A percentile compares a stretch with the other conserved stretches of the same genome.
These are phyloP conservation scores for Drosophila eugracilis DNA, from an alignment of 1,140 invertebrate genomes.

Conservation along the genomic window DNA sequence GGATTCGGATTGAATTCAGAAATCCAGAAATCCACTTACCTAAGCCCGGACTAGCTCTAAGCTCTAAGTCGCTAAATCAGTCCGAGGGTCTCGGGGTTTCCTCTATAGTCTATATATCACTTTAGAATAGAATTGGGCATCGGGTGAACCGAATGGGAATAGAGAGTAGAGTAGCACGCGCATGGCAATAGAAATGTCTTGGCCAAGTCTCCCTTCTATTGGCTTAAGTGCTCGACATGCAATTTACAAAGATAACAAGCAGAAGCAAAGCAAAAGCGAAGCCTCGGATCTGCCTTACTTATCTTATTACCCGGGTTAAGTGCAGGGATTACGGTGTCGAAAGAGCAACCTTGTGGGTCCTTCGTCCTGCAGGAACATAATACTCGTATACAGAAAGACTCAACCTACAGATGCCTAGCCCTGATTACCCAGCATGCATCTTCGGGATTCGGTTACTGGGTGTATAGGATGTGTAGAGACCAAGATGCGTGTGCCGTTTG, in stretches of 20 bases:
- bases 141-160: slow-evolving; percentile 8
- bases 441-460: neutral
- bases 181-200: slow-evolving; percentile 30
- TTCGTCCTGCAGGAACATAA: neutral
- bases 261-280: slow-evolving; percentile 35
- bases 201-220: slow-evolving; percentile 59
- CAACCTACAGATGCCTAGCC: slow-evolving; percentile 56
- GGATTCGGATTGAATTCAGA: slow-evolving; percentile 64
- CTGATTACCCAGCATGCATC: slow-evolving; percentile 57
- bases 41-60: slow-evolving; percentile 58
- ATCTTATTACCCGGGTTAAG: slow-evolving; percentile 82
- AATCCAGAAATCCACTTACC: slow-evolving; percentile 80
- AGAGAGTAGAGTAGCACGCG: slow-evolving; percentile 62
- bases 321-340: slow-evolving; percentile 76
- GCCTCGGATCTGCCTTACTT: slow-evolving; percentile 72
- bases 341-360: slow-evolving; percentile 63
- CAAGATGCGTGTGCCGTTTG: slow-evolving; percentile 70
- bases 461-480: neutral
- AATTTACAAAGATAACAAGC: slow-evolving; percentile 83
- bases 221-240: slow-evolving; percentile 81
- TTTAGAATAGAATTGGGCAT: slow-evolving; percentile 41
- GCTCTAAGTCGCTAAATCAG: slow-evolving; percentile 72
- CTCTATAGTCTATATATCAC: slow-evolving; percentile 72
- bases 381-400: neutral
- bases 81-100: slow-evolving; percentile 40